Conservation (phyloP, 2,113 vertebrate species). For the Poicephalus gulielmi region DNA sequence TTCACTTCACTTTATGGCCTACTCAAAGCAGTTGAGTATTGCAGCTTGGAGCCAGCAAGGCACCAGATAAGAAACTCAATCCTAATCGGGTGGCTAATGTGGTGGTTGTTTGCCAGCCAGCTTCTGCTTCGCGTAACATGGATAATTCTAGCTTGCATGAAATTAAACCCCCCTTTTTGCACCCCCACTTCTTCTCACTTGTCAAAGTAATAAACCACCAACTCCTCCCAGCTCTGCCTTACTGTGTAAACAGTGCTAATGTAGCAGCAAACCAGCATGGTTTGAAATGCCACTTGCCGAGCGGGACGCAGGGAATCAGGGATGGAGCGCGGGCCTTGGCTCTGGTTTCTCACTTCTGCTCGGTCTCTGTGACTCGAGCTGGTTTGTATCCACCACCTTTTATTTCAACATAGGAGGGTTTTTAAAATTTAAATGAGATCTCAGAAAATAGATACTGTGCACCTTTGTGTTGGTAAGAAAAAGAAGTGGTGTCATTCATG, state of each 20-base stretch:
- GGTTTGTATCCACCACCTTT: slow-evolving; percentile 39
- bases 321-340: neutral
- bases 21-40: accelerated
- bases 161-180: neutral
- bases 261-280: neutral
- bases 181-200: neutral
- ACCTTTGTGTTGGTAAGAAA: slow-evolving; percentile 71
- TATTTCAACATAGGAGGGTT: slow-evolving; percentile 55
- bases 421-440: slow-evolving; percentile 69
- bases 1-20: neutral
- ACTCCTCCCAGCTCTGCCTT: neutral
- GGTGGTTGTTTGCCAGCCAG: neutral
- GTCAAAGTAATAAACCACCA: neutral
- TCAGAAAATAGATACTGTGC: slow-evolving; percentile 64
- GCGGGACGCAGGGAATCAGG: neutral
- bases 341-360: neutral
- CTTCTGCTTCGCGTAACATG: accelerated
- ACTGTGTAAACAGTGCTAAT: neutral
- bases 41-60: accelerated
- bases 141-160: neutral
- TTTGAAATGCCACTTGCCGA: accelerated
- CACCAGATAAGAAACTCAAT: neutral
- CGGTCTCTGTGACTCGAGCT: neutral
- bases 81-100: accelerated
- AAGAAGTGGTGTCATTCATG: slow-evolving; percentile 74